These are phyloP conservation scores for Telmatherina bonti DNA, from an alignment of 2,797 vertebrate genomes.

Conservation along the genomic window DNA sequence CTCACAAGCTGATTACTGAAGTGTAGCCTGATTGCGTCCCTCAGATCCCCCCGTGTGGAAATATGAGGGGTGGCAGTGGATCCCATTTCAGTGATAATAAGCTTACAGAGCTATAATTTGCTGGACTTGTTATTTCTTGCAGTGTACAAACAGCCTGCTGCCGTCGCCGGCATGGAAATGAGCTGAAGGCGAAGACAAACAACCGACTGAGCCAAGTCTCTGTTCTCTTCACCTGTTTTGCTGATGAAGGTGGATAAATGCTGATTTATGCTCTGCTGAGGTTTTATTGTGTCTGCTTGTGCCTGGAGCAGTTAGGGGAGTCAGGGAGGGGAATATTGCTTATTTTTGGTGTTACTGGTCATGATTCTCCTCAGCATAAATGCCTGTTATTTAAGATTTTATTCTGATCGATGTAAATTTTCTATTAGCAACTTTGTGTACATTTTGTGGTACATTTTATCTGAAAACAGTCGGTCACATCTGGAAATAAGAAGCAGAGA, in stretches of 20 bases:
- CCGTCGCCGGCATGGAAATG: too few species aligned
- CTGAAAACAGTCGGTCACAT: too few species aligned
- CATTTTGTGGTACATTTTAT: too few species aligned
- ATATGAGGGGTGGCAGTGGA: too few species aligned
- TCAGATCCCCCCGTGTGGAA: background rate
- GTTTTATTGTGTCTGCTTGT: background rate
- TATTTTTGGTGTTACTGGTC: too few species aligned
- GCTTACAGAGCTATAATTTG: background rate
- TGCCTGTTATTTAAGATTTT: too few species aligned
- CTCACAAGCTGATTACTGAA: background rate
- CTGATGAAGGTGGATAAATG: background rate
- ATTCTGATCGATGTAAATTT: too few species aligned
- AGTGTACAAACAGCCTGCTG: background rate
- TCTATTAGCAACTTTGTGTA: too few species aligned
- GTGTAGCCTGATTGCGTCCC: background rate
- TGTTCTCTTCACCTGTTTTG: background rate
- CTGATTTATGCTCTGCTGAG: background rate
- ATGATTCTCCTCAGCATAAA: too few species aligned
- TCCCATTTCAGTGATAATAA: background rate
- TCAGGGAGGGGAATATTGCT: too few species aligned
- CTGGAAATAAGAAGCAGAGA: too few species aligned
- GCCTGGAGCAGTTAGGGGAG: background rate
- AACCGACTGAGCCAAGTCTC: background rate
- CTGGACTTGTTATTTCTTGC: background rate
- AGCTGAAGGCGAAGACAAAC: background rate